Base-by-base conservation (phyloP, 2,113 vertebrate species). In the Polypterus bichir region DNA sequence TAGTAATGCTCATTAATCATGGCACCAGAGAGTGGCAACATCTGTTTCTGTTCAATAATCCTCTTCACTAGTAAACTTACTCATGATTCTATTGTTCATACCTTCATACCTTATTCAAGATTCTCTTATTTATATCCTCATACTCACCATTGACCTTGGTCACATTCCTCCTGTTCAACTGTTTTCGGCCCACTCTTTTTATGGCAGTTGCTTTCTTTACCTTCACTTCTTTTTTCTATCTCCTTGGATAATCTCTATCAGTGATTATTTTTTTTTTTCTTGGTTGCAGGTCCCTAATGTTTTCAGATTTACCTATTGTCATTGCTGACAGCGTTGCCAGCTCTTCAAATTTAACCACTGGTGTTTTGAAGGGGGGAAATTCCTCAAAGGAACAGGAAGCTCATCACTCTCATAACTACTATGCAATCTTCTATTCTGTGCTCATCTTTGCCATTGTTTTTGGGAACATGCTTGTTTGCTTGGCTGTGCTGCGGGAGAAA, bases 371-470 rank as follows among this genome's bases (percentile, higher is more conserved):
- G 54, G 71, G 69, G 65, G 44, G 76, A 79, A 94, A 92, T 55
- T 69, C 71, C 62, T 88, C 85, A 3, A 72, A 66, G 4, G 78
- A 67, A 44, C 59, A 65, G 1, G 62, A 64, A 6, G 64, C 47
- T 63, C 65, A 83, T 4, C 77, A 45, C 3, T 63, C 77, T 0
- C 77, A 75, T 0, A 70, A 92, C 83, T 97, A 94, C 76, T 91
- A 89, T 0, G 89, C 92, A 52, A 88, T 97, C 78, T 77, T 91
- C 64, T 95, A 91, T 75, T 89, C 90, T 0, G 61, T 86, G 8
- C 77, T 97, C 68, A 97, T 97, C 74, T 68, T 97, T 71, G 91
- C 83, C 63, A 93, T 97, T 45, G 60, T 97, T 63, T 95, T 96
- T 9, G 93, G 94, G 49, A 97, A 97, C 0, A 81, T 89, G 63